These are phyloP conservation scores for Oscheius onirici DNA, from an alignment of 2,888 invertebrate species.

Conservation along the genomic window DNA sequence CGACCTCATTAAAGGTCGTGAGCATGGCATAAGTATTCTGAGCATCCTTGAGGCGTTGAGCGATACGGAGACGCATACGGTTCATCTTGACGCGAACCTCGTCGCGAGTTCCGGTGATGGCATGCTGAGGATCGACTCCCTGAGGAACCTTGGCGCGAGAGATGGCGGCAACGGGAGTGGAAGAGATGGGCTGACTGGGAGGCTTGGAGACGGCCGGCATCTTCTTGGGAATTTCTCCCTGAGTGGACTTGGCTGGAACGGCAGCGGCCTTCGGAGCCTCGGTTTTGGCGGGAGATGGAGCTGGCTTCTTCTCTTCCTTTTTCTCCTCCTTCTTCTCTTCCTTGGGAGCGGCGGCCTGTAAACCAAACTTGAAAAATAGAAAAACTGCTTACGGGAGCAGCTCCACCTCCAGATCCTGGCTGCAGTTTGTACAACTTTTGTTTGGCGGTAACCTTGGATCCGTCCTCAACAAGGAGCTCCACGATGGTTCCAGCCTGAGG, in stretches of 20 bases:
- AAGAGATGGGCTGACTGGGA: conserved; percentile 74
- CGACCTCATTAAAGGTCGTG: conserved; percentile 98
- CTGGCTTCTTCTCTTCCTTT: not conserved
- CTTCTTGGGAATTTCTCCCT: conserved; percentile 44
- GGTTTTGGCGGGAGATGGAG: too few relatives aligned
- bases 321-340: conserved; percentile 19
- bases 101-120: conserved; percentile 74
- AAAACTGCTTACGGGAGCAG: conserved; percentile 3
- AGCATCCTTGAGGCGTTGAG: conserved; percentile 94
- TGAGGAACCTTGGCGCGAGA: conserved; percentile 66
- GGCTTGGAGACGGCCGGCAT: conserved; percentile 55
- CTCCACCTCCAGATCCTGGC: conserved; percentile 62
- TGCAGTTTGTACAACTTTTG: conserved; percentile 70
- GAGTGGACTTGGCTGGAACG: conserved; percentile 17
- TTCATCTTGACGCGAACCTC: conserved; percentile 97
- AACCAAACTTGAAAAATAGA: not conserved
- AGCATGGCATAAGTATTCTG: conserved; percentile 98
- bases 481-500: conserved; percentile 88
- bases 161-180: conserved; percentile 59
- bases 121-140: conserved; percentile 61
- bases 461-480: conserved; percentile 87
- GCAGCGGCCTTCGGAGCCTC: not conserved
- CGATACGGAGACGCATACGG: conserved; percentile 93
- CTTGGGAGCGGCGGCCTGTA: conserved; percentile 14
- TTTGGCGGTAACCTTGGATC: conserved; percentile 81